A percentile compares a stretch with the other conserved stretches of the same genome.
These are phyloP conservation scores for Centropyge bicolor DNA, from an alignment of 2,797 vertebrate species.

Conservation along the genomic window DNA sequence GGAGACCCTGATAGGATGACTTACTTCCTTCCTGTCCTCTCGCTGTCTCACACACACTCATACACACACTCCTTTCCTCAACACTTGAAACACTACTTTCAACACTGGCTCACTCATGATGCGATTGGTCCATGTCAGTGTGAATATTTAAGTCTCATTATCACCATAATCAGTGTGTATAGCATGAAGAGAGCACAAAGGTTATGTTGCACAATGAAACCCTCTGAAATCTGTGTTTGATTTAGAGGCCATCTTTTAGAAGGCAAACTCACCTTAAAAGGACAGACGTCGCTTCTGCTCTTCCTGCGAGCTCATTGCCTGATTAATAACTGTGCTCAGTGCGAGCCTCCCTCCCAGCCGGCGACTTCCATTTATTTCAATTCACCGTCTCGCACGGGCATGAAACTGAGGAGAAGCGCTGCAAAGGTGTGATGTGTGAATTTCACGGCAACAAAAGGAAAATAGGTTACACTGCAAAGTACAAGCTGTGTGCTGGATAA, in stretches of 20 bases:
- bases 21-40: conserved; percentile 23
- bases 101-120: background rate
- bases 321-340: conserved; percentile 33
- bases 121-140: conserved; percentile 12
- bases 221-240: conserved; percentile 38
- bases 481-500: background rate
- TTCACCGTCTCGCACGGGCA: background rate
- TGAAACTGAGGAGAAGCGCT: conserved; percentile 10
- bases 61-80: conserved; percentile 15
- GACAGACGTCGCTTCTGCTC: background rate
- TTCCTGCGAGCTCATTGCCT: conserved; percentile 11
- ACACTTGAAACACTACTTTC: conserved; percentile 28
- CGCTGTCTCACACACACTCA: background rate
- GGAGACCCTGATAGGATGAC: conserved; percentile 46
- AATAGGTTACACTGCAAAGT: background rate
- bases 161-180: conserved; percentile 12
- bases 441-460: background rate
- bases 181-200: conserved; percentile 8
- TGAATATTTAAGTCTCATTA: conserved; percentile 43
- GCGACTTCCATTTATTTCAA: conserved; percentile 24
- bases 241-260: conserved; percentile 22
- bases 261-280: background rate
- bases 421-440: background rate
- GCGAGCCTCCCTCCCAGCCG: background rate
- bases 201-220: background rate